Conservation (phyloP, 2,888 invertebrate species). For the Hesperia comma region DNA sequence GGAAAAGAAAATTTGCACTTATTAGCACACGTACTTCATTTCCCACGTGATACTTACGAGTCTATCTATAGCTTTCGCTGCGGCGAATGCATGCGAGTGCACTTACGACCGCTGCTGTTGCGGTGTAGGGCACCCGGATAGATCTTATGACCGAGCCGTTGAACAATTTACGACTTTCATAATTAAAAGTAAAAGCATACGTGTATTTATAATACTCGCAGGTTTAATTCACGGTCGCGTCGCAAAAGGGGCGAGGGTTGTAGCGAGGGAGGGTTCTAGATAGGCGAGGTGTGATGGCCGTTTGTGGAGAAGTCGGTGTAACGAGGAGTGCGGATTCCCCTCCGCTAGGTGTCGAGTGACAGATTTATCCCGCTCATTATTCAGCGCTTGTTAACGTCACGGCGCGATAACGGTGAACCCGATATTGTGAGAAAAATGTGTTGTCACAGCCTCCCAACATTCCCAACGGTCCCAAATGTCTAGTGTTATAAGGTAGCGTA, state of each 20-base stretch:
- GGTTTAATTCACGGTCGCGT: neutral
- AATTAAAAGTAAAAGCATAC: neutral
- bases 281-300: neutral
- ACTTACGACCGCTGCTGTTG: neutral
- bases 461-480: too few species aligned
- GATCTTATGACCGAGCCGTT: conserved; percentile 1
- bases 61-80: conserved; percentile 10
- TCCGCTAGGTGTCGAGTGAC: conserved; percentile 15
- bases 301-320: neutral
- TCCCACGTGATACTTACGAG: conserved; percentile 31
- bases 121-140: neutral
- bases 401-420: conserved; percentile 6
- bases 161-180: conserved; percentile 9
- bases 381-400: conserved; percentile 9
- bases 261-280: neutral
- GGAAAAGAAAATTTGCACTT: conserved; percentile 26
- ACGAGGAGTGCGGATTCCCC: conserved; percentile 10
- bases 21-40: conserved; percentile 23
- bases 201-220: neutral
- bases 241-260: neutral
- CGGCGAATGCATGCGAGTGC: conserved; percentile 7
- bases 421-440: neutral
- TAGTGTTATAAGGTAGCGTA: too few species aligned
- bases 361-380: conserved; percentile 14
- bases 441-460: too few species aligned